Evolutionary conservation across 2,113 vertebrate species (phyloP).

Genomic region (Oenanthe oenanthe): DNA sequence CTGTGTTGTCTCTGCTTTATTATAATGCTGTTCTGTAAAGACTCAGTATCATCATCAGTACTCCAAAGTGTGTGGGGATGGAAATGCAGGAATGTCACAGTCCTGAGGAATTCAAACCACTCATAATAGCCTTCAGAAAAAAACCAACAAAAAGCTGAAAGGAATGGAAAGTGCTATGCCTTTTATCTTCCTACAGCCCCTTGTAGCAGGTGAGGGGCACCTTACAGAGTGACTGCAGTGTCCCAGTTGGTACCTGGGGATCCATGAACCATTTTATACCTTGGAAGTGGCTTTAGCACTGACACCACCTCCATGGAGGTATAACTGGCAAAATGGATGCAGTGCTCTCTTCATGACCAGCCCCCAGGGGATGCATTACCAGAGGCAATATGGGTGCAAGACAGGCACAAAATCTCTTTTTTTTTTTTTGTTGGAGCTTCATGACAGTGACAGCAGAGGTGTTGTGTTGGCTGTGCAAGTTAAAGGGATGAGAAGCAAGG

Average conservation of each 20-base stretch:
- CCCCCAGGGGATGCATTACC: neutral
- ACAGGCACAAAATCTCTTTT: neutral
- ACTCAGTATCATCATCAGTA: fast-evolving
- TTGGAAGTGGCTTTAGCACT: neutral
- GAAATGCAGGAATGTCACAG: neutral
- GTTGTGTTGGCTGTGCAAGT: neutral
- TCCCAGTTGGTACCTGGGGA: neutral
- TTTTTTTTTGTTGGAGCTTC: neutral
- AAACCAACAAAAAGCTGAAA: neutral
- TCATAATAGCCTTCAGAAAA: neutral
- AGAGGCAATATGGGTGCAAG: neutral
- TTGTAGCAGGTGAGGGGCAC: neutral
- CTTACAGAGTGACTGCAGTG: neutral
- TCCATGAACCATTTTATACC: neutral
- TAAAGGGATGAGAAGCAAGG: neutral
- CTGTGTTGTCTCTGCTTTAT: neutral
- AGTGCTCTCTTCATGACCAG: neutral
- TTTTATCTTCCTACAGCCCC: neutral
- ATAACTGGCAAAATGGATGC: neutral
- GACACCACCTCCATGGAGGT: neutral
- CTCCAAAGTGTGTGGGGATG: neutral
- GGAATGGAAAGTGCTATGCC: neutral
- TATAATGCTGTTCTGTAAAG: neutral
- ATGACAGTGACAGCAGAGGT: neutral
- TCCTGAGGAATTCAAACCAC: neutral